Percentiles rank a stretch among this genome's conserved stretches.
These are phyloP conservation scores for Micropoecilia bifurca DNA, from an alignment of 2,797 vertebrate species.

Conservation along the genomic window DNA sequence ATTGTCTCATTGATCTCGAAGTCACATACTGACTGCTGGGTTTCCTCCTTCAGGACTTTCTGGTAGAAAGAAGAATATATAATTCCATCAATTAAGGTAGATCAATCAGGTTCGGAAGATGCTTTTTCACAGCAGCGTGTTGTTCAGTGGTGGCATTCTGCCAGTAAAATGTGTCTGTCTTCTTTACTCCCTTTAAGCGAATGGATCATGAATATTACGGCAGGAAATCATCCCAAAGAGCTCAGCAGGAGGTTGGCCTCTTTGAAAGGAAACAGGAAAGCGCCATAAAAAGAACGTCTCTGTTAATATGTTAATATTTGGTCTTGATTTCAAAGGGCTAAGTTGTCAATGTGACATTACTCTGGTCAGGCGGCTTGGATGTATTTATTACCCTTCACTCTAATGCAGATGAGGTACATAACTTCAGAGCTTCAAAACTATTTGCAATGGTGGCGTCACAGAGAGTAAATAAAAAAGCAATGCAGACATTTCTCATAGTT, in stretches of 20 bases:
- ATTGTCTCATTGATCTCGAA: neutral
- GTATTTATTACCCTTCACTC: neutral
- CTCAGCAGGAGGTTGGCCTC: neutral
- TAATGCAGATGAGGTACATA: neutral
- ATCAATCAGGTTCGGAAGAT: neutral
- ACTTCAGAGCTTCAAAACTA: neutral
- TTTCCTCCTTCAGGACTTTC: neutral
- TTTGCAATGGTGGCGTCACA: neutral
- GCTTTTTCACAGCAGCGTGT: neutral
- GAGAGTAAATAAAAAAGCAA: too few species aligned
- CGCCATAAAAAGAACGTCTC: slow-evolving; percentile 11
- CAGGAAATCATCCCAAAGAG: slow-evolving; percentile 9
- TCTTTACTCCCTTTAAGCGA: neutral
- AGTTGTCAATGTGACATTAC: slow-evolving; percentile 3
- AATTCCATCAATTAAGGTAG: neutral
- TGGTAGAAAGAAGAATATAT: neutral
- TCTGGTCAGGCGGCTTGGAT: neutral
- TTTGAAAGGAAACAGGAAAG: neutral
- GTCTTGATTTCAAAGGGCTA: slow-evolving; percentile 9
- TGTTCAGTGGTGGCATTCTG: neutral
- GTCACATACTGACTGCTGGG: neutral
- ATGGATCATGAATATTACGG: neutral
- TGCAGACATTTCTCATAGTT: neutral
- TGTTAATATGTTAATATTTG: slow-evolving; percentile 19
- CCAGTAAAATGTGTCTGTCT: neutral